Base-by-base conservation (phyloP, 2,113 vertebrate species). In the Forbesichthys agassizii region DNA sequence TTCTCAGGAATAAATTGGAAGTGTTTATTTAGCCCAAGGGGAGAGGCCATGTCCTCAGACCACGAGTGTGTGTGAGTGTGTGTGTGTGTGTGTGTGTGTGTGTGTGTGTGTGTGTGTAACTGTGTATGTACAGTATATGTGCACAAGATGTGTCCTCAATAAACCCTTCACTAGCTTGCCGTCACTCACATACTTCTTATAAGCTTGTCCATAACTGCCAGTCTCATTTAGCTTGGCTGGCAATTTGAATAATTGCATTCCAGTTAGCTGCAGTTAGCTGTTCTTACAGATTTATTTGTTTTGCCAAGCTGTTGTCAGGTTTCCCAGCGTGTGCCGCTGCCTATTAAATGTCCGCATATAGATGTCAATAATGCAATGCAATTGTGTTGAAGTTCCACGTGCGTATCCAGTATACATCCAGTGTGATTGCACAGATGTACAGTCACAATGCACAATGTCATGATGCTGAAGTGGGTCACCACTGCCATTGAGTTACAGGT, bases 241-340 rank as follows among this genome's bases (percentile, higher is more conserved):
- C 85, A 81, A 85, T 91, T 88, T 83, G 80, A 89, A 87, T 90
- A 89, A 90, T 90, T 89, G 85, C 77, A 82, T 86, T 83, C 81
- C 75, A 53, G 67, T 80, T 16, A 16, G 16, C 16, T 16, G 71
- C 80, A 78, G 69, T 80, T 55, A 12, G 8, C 69, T 79, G 82
- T 82, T 88, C 79, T 55, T 73, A 70, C 72, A 66, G 78, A 84
- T 88, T 84, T 81, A 74, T 86, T 87, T 86, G 77, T 82, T 87
- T 78, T 86, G 69, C 66, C 18, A 51, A 69, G 79, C 81, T 82
- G 72, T 80, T 77, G 68, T 83, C 79, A 88, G 87, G 86, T 89
- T 86, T 81, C 78, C 82, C 79, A 83, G 78, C 66, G 77, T 69
- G 62, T 67, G 72, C 77, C 54, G 70, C 72, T 9, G 73, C 80